phyloP scores from a whole-genome alignment of 2,888 invertebrate genomes.

The Cataglyphis albicans region DNA sequence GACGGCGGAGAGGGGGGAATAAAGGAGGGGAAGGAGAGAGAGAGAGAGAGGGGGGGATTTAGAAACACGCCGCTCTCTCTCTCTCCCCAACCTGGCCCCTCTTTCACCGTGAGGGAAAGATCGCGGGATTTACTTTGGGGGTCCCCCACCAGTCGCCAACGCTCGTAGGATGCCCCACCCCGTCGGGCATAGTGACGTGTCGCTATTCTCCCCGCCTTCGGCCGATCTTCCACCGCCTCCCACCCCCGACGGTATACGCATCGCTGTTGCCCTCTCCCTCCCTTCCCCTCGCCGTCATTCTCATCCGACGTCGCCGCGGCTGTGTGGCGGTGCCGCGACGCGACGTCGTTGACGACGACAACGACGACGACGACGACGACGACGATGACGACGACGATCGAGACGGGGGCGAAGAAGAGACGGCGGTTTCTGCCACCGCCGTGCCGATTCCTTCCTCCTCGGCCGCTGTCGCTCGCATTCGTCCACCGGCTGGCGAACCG shows the following conservation, averaged over 20 bases:
- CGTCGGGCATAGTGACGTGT: constrained; percentile 69
- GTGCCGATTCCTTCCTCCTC: constrained; percentile 58
- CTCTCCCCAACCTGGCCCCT: constrained; percentile 55
- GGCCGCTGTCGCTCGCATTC: constrained; percentile 68
- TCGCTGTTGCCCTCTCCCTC: constrained; percentile 55
- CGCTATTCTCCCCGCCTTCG: constrained; percentile 73
- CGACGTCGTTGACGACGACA: constrained; percentile 17
- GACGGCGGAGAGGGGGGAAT: constrained; percentile 68
- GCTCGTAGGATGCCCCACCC: constrained; percentile 71
- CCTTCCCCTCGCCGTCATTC: constrained; percentile 53
- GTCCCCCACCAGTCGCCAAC: constrained; percentile 62
- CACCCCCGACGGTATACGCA: constrained; percentile 47
- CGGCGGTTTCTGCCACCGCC: constrained; percentile 53
- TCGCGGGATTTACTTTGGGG: constrained; percentile 51
- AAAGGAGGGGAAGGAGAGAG: constrained; percentile 56
- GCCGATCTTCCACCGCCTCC: constrained; percentile 59
- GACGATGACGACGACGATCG: background rate
- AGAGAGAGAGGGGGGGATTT: constrained; percentile 21
- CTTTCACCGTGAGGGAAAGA: constrained; percentile 54
- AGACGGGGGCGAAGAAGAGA: constrained; percentile 61
- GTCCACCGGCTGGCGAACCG: constrained; percentile 74
- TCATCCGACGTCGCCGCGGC: constrained; percentile 56
- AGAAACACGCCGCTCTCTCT: constrained; percentile 38
- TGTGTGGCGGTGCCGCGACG: constrained; percentile 12
- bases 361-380: background rate